phyloP scores from a whole-genome alignment of 2,113 vertebrate genomes.

The Eleginops maclovinus region DNA sequence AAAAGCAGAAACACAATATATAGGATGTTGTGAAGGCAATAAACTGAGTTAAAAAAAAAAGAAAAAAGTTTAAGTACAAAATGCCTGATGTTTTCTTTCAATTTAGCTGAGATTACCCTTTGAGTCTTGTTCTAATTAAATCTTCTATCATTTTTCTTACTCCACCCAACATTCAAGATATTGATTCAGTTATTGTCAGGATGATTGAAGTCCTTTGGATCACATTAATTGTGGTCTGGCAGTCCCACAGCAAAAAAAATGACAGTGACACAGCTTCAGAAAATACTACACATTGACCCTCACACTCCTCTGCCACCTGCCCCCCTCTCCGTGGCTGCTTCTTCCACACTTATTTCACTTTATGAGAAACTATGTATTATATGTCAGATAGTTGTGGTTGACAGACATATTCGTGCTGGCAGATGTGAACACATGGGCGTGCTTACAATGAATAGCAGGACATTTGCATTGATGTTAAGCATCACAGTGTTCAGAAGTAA shows the following conservation, averaged over 20 bases:
- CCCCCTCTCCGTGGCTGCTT: not conserved
- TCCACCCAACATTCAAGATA: conserved; percentile 8
- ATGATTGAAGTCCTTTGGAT: conserved; percentile 39
- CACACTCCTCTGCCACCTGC: conserved; percentile 8
- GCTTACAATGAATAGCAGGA: not conserved
- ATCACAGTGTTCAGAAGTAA: not conserved
- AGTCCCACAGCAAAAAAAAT: not conserved
- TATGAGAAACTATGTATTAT: conserved; percentile 65
- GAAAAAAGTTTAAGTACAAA: not conserved
- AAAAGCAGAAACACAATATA: not conserved
- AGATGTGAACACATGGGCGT: conserved; percentile 1
- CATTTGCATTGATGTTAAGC: not conserved
- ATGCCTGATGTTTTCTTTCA: not conserved
- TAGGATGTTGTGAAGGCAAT: no score
- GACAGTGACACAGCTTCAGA: no score
- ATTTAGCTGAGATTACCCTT: not conserved
- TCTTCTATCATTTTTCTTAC: not conserved
- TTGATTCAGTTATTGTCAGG: conserved; percentile 43
- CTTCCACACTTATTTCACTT: conserved; percentile 21
- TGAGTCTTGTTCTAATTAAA: conserved; percentile 13
- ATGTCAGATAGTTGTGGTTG: conserved; percentile 16
- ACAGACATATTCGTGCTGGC: conserved; percentile 15
- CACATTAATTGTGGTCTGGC: conserved; percentile 35
- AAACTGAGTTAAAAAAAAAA: no score
- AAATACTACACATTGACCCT: no score